Conservation (phyloP, 2,797 vertebrate genomes). For the Sebastes iracundus region DNA sequence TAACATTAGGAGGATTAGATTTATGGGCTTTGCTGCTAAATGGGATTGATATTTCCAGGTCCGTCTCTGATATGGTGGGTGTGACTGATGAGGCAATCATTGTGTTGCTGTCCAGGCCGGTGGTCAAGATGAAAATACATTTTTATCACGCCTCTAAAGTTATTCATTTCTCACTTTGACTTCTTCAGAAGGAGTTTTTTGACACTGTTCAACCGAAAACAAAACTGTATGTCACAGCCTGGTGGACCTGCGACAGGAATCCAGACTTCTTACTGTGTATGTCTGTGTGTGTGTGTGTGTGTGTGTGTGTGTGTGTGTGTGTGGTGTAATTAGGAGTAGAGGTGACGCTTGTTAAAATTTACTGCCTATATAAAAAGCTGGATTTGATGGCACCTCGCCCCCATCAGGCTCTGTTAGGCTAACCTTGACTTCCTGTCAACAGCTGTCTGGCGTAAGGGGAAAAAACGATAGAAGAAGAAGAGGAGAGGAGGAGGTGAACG, state of each 20-base stretch:
- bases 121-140: slow-evolving; percentile 9
- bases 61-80: neutral
- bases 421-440: slow-evolving; percentile 66
- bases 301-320: slow-evolving; percentile 7
- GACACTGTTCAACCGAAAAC: neutral
- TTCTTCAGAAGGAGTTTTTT: neutral
- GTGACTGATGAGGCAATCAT: slow-evolving; percentile 41
- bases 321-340: slow-evolving; percentile 29
- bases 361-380: slow-evolving; percentile 51
- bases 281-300: neutral
- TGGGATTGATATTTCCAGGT: slow-evolving; percentile 40
- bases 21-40: slow-evolving; percentile 34
- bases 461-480: neutral
- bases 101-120: slow-evolving; percentile 12
- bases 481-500: neutral
- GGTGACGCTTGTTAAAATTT: slow-evolving; percentile 50
- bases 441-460: slow-evolving; percentile 10
- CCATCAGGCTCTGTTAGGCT: slow-evolving; percentile 31
- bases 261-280: neutral
- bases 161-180: neutral
- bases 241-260: neutral
- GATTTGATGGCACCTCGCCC: slow-evolving; percentile 34
- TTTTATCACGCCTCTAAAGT: neutral
- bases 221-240: neutral
- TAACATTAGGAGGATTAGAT: slow-evolving; percentile 51